Base-by-base conservation (phyloP, 2,888 invertebrate species). In the Pilophorus perplexus region DNA sequence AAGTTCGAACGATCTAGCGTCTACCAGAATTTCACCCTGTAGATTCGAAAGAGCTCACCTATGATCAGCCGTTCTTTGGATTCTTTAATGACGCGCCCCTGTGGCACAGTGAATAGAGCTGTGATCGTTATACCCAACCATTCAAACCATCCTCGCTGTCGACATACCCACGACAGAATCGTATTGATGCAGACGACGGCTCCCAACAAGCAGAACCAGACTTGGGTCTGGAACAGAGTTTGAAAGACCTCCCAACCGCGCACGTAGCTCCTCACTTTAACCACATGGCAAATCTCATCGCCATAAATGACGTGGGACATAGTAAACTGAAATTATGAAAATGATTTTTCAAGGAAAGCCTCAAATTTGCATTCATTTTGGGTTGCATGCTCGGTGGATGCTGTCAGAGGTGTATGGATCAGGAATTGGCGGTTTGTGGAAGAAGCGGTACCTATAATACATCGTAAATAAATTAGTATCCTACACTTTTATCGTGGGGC, bases 201-300 rank as follows among this genome's bases (percentile, higher is more conserved):
- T 8, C 14, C 38, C 8, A 38, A n/a, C 12, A 64, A 16, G 10
- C n/a, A 22, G 1, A 52, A 16, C 64, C 64, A 64, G 27, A 64
- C 38, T 52, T 64, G 38, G 2, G 18, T 3, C 18, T 40, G 22
- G 52, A 64, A 64, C 25, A 52, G 12, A 12, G 50, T n/a, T 20
- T 38, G 38, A 18, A 52, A 50, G 6, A 64, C 52, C 12, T 64
- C 52, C 64, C 64, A 64, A 14, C 52, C 52, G 16, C 52, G 28
- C 2, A 52, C 8, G 10, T 14, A 22, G 1, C 22, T 8, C 23
- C 25, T 52, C 6, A 14, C 22, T 20, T 33, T 25, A 8, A 52
- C 38, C n/a, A 64, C 40, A 18, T 22, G 16, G 64, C 64, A 64
- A 8, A 64, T 52, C 14, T 52, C 52, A 33, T 64, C 64, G 6